These are phyloP conservation scores for Cyprinella venusta DNA, from an alignment of 2,797 vertebrate genomes.

Conservation along the genomic window DNA sequence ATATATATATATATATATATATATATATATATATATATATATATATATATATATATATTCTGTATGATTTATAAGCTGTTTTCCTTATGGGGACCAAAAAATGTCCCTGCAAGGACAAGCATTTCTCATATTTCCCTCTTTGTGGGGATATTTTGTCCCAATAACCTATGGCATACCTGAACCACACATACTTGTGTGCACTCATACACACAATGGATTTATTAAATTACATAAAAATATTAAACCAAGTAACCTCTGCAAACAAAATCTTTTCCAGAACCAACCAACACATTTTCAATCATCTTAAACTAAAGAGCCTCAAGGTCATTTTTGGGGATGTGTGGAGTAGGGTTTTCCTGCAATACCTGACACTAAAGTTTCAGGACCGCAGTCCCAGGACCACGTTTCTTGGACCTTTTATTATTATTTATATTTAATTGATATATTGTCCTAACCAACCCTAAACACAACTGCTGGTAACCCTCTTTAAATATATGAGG, in stretches of 20 bases:
- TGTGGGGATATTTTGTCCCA: too few species aligned
- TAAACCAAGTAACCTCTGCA: background rate
- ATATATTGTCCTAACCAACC: background rate
- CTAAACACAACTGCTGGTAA: background rate
- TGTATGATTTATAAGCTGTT: background rate
- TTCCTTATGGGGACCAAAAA: background rate
- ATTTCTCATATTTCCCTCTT: background rate
- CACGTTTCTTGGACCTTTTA: background rate
- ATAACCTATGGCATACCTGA: too few species aligned
- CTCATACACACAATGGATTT: background rate
- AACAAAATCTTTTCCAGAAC: background rate
- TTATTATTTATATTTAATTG: background rate
- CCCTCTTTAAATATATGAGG: background rate
- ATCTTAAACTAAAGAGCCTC: background rate
- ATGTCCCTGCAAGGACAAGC: background rate
- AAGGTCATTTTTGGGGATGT: background rate
- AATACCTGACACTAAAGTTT: background rate
- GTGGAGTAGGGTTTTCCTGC: too few species aligned
- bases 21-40: too few species aligned
- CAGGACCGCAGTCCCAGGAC: background rate
- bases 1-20: too few species aligned
- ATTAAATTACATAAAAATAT: background rate
- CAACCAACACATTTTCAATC: background rate
- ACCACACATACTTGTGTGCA: background rate
- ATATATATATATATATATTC: too few species aligned